Conservation (phyloP, 2,797 vertebrate genomes). For the Arctocebus calabarensis region DNA sequence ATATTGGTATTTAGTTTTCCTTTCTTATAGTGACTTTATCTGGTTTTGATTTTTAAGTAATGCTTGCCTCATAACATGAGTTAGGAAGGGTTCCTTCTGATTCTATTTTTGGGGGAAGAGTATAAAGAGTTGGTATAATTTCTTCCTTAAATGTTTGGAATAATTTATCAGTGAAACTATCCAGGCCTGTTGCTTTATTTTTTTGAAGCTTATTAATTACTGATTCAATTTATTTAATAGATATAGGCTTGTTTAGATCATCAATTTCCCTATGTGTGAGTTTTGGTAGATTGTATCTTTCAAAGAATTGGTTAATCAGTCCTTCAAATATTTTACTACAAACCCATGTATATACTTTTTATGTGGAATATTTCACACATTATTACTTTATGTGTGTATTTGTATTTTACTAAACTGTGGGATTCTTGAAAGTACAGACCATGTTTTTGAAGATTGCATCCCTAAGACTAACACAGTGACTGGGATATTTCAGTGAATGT, state of each 20-base stretch:
- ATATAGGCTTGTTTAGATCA: background rate
- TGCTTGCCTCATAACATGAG: background rate
- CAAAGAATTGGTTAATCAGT: background rate
- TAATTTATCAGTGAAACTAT: background rate
- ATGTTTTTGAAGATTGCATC: slow-evolving; percentile 40
- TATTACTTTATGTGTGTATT: background rate
- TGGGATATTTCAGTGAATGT: background rate
- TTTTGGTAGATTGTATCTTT: slow-evolving; percentile 45
- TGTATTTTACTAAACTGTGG: background rate
- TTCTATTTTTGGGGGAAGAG: slow-evolving; percentile 18
- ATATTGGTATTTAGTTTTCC: background rate
- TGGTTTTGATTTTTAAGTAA: slow-evolving; percentile 26
- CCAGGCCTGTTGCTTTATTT: background rate
- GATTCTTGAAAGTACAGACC: background rate
- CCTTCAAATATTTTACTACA: slow-evolving; percentile 40
- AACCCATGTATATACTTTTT: slow-evolving; percentile 20
- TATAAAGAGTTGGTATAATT: background rate
- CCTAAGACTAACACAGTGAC: background rate
- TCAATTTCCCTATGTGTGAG: slow-evolving; percentile 15
- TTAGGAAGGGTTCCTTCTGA: background rate
- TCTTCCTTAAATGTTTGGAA: slow-evolving; percentile 30
- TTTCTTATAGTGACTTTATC: slow-evolving; percentile 2
- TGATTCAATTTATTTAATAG: slow-evolving; percentile 31
- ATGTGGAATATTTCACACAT: background rate
- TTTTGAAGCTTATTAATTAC: background rate